phyloP scores from a whole-genome alignment of 2,113 vertebrate genomes.

The Eurypyga helias region DNA sequence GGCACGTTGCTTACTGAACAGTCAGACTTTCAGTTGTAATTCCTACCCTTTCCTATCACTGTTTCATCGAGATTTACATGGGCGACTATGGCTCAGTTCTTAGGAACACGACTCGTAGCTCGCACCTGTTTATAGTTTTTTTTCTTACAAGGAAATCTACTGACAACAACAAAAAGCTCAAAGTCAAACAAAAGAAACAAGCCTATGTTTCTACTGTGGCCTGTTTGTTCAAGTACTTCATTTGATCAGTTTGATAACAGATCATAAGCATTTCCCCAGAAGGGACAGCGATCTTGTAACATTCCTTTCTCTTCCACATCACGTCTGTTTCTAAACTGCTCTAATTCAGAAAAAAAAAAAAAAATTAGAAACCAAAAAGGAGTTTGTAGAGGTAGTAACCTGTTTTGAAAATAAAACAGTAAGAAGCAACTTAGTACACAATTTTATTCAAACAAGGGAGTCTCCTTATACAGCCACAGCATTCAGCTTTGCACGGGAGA shows the following conservation, averaged over 20 bases:
- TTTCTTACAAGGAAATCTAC: not conserved
- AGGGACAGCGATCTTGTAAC: not conserved
- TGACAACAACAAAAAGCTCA: too few relatives aligned
- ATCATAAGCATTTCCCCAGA: not conserved
- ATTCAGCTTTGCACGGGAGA: not conserved
- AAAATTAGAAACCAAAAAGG: not conserved
- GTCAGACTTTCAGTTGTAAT: not conserved
- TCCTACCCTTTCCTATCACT: not conserved
- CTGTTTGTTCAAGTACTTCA: not conserved
- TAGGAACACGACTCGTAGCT: rapidly evolving
- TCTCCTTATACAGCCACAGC: not conserved
- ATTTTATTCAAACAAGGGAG: not conserved
- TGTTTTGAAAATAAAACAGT: not conserved
- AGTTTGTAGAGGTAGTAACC: not conserved
- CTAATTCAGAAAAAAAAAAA: not conserved
- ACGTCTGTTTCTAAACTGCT: not conserved
- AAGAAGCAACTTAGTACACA: not conserved
- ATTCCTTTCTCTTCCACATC: not conserved
- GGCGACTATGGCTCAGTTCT: not conserved
- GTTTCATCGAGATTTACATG: not conserved
- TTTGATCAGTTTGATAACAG: not conserved
- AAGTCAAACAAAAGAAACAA: not conserved
- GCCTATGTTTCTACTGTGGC: not conserved
- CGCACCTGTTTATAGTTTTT: not conserved
- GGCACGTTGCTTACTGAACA: not conserved